Conservation (phyloP, 2,888 invertebrate genomes). For the Cephonodes hylas region DNA sequence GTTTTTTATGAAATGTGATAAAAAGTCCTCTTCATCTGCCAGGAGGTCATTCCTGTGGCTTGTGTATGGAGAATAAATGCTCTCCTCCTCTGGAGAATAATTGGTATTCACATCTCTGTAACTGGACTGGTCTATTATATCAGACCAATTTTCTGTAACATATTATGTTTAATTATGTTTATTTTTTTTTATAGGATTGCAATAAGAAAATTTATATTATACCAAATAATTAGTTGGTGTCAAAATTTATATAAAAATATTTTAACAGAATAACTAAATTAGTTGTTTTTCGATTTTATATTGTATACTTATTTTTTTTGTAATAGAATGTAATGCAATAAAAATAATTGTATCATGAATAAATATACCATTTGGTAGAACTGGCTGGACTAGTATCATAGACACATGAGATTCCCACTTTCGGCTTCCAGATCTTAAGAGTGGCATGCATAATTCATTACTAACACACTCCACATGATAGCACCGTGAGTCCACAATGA, state of each 20-base stretch:
- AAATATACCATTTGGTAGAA: constrained; percentile 75
- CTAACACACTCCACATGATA: constrained; percentile 88
- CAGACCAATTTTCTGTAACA: constrained; percentile 74
- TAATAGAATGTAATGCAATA: too few species aligned
- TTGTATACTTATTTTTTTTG: too few species aligned
- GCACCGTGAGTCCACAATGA: constrained; percentile 88
- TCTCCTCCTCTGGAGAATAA: constrained; percentile 68
- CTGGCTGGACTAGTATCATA: constrained; percentile 90
- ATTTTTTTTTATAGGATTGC: neutral
- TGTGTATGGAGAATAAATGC: constrained; percentile 60
- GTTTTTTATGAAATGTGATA: constrained; percentile 66
- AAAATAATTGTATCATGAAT: neutral
- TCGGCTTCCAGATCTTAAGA: constrained; percentile 69
- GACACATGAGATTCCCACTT: constrained; percentile 84
- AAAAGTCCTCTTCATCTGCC: constrained; percentile 64
- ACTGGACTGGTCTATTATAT: constrained; percentile 70
- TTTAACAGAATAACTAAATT: too few species aligned
- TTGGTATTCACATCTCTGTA: constrained; percentile 63
- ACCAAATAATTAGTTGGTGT: neutral
- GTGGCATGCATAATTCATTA: constrained; percentile 87
- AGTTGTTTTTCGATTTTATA: too few species aligned
- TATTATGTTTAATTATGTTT: constrained; percentile 1
- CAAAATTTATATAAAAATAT: too few species aligned
- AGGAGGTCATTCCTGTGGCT: constrained; percentile 55
- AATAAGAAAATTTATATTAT: neutral